Conservation (phyloP, 2,888 invertebrate genomes). For the Erynnis tages region DNA sequence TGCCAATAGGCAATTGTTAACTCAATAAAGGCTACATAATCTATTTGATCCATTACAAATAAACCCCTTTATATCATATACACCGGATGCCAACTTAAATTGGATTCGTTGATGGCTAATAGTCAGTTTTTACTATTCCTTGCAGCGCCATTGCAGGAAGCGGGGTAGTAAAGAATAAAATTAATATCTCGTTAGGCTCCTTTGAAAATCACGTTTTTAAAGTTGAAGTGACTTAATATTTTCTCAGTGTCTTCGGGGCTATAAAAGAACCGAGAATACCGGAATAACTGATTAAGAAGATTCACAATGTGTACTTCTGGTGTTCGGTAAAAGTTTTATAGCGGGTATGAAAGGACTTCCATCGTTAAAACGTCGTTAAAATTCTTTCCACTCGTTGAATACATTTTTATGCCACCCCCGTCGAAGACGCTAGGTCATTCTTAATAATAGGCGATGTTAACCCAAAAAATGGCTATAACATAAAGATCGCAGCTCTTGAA, state of each 20-base stretch:
- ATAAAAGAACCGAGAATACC: not conserved
- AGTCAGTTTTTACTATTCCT: too few species aligned
- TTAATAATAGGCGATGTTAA: not conserved
- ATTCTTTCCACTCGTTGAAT: slow-evolving; percentile 12
- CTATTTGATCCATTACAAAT: too few species aligned
- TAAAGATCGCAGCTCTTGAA: not conserved
- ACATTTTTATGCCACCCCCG: slow-evolving; percentile 7
- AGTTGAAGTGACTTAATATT: too few species aligned
- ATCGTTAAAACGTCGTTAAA: slow-evolving; percentile 17
- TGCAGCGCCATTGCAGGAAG: too few species aligned
- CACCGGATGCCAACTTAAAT: too few species aligned
- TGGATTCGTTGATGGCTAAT: too few species aligned
- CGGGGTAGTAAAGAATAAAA: too few species aligned
- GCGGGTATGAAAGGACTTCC: slow-evolving; percentile 6
- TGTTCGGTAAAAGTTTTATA: slow-evolving; percentile 20
- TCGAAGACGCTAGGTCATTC: slow-evolving; percentile 5
- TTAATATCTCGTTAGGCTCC: too few species aligned
- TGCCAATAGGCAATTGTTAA: too few species aligned
- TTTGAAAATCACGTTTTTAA: too few species aligned
- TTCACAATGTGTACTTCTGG: slow-evolving; percentile 11
- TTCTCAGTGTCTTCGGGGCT: not conserved
- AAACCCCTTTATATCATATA: too few species aligned
- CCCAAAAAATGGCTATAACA: not conserved
- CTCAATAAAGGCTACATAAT: too few species aligned
- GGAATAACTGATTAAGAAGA: slow-evolving; percentile 14